Percentiles rank a stretch among this genome's conserved stretches.
Conservation (phyloP, 1,140 invertebrate species). For the Notospermus geniculatus region DNA sequence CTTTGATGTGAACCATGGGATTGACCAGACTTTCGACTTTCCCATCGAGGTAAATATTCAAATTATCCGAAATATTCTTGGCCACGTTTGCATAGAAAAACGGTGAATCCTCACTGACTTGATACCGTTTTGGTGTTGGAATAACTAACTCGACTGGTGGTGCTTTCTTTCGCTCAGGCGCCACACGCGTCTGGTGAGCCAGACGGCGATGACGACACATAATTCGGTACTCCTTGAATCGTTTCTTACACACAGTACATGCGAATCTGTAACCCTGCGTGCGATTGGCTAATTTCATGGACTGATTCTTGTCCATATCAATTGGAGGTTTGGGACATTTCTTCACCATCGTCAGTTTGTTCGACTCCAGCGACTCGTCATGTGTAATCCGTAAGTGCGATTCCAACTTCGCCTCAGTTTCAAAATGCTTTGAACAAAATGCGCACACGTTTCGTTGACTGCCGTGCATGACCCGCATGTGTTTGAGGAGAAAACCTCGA, state of each 20-base stretch:
- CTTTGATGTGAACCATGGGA: constrained; percentile 9
- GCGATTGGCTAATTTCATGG: constrained; percentile 14
- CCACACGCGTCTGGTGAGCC: constrained; percentile 26
- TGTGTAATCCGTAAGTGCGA: constrained; percentile 48
- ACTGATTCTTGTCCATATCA: constrained; percentile 17
- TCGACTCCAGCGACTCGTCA: constrained; percentile 45
- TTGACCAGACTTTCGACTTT: constrained; percentile 55
- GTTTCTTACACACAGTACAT: constrained; percentile 48
- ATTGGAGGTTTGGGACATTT: background rate
- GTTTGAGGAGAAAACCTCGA: constrained; percentile 35
- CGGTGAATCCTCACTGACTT: constrained; percentile 12
- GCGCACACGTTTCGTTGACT: constrained; percentile 32
- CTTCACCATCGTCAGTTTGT: constrained; percentile 61
- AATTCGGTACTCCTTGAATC: constrained; percentile 48
- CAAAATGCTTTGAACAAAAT: constrained; percentile 32
- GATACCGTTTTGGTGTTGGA: background rate
- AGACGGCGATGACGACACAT: constrained; percentile 42
- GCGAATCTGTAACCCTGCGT: constrained; percentile 21
- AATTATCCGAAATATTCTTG: constrained; percentile 66
- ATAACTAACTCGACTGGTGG: background rate
- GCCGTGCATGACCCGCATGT: constrained; percentile 30
- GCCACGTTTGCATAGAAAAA: constrained; percentile 63
- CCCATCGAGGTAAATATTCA: constrained; percentile 66
- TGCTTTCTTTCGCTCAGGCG: background rate
- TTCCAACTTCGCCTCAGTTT: constrained; percentile 39